Evolutionary conservation across 2,113 vertebrate species (phyloP).

Genomic region (Corydoras maculifer): DNA sequence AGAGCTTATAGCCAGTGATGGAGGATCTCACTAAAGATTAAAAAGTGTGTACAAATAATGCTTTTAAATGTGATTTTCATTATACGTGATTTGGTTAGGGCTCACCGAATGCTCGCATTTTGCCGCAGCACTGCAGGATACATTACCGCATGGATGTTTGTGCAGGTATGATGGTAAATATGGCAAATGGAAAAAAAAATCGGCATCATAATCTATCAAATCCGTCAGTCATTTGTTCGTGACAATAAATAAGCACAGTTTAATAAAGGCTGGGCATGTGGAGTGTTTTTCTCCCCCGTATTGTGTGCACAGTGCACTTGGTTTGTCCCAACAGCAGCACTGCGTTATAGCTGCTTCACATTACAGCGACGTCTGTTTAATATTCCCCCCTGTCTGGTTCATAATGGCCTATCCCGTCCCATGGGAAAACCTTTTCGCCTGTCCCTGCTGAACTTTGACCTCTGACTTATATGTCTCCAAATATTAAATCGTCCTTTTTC

Average conservation of each 20-base stretch:
- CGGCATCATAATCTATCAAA: constrained; percentile 2
- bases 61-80: constrained; percentile 38
- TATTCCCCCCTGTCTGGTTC: constrained; percentile 59
- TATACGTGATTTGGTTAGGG: constrained; percentile 10
- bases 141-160: not conserved
- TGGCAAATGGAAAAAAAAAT: not conserved
- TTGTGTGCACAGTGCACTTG: constrained; percentile 18
- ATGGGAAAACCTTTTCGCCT: constrained; percentile 41
- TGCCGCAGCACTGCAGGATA: constrained; percentile 1
- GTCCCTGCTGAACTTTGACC: constrained; percentile 63
- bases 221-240: constrained; percentile 2
- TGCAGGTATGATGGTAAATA: not conserved
- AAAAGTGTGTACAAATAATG: constrained; percentile 37
- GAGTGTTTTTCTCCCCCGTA: constrained; percentile 25
- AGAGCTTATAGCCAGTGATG: constrained; percentile 53
- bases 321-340: constrained; percentile 31
- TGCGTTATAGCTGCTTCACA: constrained; percentile 42
- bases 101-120: not conserved
- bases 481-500: constrained; percentile 53
- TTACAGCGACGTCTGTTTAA: constrained; percentile 48
- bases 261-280: constrained; percentile 16
- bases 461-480: constrained; percentile 54
- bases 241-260: constrained; percentile 26
- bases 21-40: constrained; percentile 71
- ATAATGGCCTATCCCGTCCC: constrained; percentile 53